Percentiles rank a stretch among this genome's conserved stretches.
Evolutionary conservation across 2,888 invertebrate species (phyloP).

Genomic region (Harmothoe impar): DNA sequence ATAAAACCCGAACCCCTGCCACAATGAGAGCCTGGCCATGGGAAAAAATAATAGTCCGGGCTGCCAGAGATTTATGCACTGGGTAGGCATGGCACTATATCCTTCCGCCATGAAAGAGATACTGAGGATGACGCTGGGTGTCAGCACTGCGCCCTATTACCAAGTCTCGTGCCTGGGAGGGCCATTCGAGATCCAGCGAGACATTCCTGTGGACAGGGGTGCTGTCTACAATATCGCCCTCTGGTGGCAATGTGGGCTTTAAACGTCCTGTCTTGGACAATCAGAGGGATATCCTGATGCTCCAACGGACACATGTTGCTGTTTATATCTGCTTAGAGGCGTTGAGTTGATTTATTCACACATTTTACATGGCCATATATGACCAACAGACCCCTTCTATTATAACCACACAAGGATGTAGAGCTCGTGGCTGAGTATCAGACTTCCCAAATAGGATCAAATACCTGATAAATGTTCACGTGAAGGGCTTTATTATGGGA

Average conservation of each 20-base stretch:
- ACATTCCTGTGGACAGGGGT: background rate
- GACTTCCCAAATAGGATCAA: background rate
- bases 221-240: background rate
- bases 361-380: background rate
- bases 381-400: background rate
- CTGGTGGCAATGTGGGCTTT: background rate
- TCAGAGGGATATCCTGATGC: background rate
- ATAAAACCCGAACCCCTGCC: background rate
- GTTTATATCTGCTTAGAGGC: background rate
- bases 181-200: background rate
- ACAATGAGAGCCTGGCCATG: background rate
- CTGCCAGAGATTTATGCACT: background rate
- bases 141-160: background rate
- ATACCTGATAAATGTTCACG: background rate
- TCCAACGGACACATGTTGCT: background rate
- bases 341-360: background rate
- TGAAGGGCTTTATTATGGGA: background rate
- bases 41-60: background rate
- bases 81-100: background rate
- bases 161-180: background rate
- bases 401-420: background rate
- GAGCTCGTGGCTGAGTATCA: background rate
- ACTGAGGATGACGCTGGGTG: background rate
- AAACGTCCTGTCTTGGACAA: conserved; percentile 13
- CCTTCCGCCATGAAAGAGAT: background rate